Evolutionary conservation across 2,113 vertebrate genomes (phyloP).

Genomic region (Protomyctophum bolini): DNA sequence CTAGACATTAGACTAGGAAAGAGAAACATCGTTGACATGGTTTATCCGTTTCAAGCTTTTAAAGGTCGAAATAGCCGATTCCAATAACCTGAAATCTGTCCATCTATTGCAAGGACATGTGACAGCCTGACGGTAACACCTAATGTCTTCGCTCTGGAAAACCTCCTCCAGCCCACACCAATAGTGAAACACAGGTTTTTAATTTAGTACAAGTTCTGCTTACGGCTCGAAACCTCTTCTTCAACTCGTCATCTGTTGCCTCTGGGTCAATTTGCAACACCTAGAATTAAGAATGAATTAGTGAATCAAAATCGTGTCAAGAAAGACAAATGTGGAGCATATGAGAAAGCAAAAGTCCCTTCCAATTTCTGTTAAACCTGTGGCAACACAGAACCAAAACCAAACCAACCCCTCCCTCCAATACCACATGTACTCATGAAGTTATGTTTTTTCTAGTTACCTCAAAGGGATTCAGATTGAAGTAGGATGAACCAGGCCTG

Average conservation of each 20-base stretch:
- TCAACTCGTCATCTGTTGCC: constrained; percentile 95
- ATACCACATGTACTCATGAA: too few species aligned
- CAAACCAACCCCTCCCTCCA: too few species aligned
- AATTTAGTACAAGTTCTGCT: neutral
- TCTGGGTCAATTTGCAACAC: constrained; percentile 97
- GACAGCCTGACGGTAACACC: too few species aligned
- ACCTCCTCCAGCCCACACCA: too few species aligned
- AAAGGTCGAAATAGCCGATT: neutral
- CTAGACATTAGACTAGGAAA: neutral
- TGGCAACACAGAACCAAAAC: too few species aligned
- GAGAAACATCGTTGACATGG: neutral
- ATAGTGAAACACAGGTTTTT: too few species aligned
- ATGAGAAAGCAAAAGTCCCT: neutral
- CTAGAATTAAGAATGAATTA: constrained; percentile 67
- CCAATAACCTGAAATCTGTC: neutral
- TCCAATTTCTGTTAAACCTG: too few species aligned
- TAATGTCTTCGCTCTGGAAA: too few species aligned
- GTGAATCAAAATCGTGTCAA: neutral
- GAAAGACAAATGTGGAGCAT: neutral
- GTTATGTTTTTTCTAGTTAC: constrained; percentile 64
- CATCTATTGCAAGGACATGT: too few species aligned
- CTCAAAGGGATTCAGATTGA: constrained; percentile 98
- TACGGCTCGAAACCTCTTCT: constrained; percentile 97
- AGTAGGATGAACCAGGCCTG: constrained; percentile 93
- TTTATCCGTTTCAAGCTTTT: neutral